These are phyloP conservation scores for Climacteris rufus DNA, from an alignment of 2,113 vertebrate species.

Conservation along the genomic window DNA sequence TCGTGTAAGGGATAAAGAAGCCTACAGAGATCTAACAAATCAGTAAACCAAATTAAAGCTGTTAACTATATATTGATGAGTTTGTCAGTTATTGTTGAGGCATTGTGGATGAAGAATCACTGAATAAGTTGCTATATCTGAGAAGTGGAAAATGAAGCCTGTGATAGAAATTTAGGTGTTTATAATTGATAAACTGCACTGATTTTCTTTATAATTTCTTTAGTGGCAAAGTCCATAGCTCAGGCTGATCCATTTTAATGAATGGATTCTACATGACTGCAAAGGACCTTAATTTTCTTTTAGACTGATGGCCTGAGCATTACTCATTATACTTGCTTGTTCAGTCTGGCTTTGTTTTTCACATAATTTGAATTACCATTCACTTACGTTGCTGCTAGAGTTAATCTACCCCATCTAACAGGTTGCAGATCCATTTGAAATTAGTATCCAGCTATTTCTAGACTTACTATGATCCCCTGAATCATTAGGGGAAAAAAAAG, in stretches of 20 bases:
- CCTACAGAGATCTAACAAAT: neutral
- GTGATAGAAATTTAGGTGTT: neutral
- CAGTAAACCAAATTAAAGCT: neutral
- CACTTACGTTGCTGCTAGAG: slow-evolving; percentile 33
- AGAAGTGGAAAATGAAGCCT: neutral
- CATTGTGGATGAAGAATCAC: neutral
- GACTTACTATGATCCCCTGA: neutral
- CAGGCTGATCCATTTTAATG: slow-evolving; percentile 33
- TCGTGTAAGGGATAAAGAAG: neutral
- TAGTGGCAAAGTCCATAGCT: slow-evolving; percentile 14
- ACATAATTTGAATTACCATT: slow-evolving; percentile 49
- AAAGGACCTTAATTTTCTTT: neutral
- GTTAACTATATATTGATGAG: slow-evolving; percentile 38
- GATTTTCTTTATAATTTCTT: slow-evolving; percentile 36
- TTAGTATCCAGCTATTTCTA: slow-evolving; percentile 13
- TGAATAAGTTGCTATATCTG: neutral
- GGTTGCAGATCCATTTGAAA: slow-evolving; percentile 21
- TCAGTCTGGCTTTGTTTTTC: slow-evolving; percentile 45
- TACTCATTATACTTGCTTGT: slow-evolving; percentile 44
- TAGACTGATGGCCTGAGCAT: slow-evolving; percentile 11
- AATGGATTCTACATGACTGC: slow-evolving; percentile 14
- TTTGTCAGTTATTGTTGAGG: slow-evolving; percentile 7
- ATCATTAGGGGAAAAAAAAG: neutral
- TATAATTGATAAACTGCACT: neutral
- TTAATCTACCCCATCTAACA: slow-evolving; percentile 20